A percentile compares a stretch with the other conserved stretches of the same genome.
Conservation (phyloP, 2,888 invertebrate species). For the Megastigmus dorsalis region DNA sequence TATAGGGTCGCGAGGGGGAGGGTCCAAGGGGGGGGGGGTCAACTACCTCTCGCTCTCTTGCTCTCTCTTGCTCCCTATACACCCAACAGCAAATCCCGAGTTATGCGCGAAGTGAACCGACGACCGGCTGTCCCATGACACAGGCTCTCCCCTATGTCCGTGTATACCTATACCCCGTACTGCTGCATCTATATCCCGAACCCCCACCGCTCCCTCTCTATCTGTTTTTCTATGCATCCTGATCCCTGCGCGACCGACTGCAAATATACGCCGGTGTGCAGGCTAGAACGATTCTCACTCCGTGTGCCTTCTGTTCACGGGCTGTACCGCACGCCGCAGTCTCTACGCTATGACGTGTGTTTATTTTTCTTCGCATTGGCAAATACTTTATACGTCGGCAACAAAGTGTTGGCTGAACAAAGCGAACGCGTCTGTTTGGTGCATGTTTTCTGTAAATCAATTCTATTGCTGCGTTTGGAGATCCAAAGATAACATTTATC, state of each 20-base stretch:
- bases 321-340: no score
- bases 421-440: no score
- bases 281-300: not conserved
- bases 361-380: no score
- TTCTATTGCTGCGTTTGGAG: no score
- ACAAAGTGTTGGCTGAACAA: no score
- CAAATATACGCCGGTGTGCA: not conserved
- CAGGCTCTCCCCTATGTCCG: not conserved
- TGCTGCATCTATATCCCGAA: no score
- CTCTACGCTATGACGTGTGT: no score
- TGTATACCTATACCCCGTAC: not conserved
- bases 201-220: not conserved
- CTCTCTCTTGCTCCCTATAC: not conserved
- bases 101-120: slow-evolving; percentile 61
- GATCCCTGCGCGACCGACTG: not conserved
- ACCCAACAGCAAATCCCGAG: slow-evolving; percentile 65
- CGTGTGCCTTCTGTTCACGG: no score
- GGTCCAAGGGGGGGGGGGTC: slow-evolving; percentile 60
- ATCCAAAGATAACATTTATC: no score
- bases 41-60: slow-evolving; percentile 61
- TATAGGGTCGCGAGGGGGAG: slow-evolving; percentile 5
- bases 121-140: slow-evolving; percentile 57
- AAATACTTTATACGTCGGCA: no score
- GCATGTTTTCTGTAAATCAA: no score
- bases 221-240: not conserved